These are phyloP conservation scores for Lycopodina hypogea DNA, from an alignment of 37 sponge, comb jelly and placozoan genomes.

Conservation along the genomic window DNA sequence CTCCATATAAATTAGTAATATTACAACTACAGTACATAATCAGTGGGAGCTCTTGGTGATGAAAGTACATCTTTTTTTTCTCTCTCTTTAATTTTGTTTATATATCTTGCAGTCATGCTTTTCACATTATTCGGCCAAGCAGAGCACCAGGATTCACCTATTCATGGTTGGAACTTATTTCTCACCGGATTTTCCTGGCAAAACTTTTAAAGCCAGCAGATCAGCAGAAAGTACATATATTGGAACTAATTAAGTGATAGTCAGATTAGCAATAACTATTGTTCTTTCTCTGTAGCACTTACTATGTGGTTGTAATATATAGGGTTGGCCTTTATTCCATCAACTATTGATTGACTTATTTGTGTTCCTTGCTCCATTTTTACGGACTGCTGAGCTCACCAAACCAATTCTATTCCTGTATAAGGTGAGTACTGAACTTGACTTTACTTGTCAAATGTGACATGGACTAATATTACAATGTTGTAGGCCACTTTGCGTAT, in stretches of 20 bases:
- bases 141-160: conserved; percentile 95
- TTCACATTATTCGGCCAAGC: conserved; percentile 85
- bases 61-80: too few species aligned
- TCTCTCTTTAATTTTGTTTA: not conserved
- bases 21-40: too few species aligned
- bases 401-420: conserved; percentile 90
- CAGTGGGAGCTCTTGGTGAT: too few species aligned
- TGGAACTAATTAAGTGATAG: not conserved
- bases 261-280: not conserved
- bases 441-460: too few species aligned
- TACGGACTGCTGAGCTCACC: conserved; percentile 94
- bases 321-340: conserved; percentile 98
- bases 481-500: conserved; percentile 96
- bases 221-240: conserved; percentile 70
- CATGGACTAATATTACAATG: too few species aligned
- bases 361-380: conserved; percentile 95
- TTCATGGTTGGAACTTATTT: conserved; percentile 97
- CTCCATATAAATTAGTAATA: too few species aligned
- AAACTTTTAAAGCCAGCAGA: conserved; percentile 85
- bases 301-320: not conserved
- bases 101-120: conserved; percentile 64
- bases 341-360: conserved; percentile 94
- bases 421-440: conserved; percentile 79
- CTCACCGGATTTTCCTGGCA: conserved; percentile 88
- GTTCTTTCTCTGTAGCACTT: not conserved